phyloP scores from a whole-genome alignment of 2,888 invertebrate species.

The Luffia ferchaultella region DNA sequence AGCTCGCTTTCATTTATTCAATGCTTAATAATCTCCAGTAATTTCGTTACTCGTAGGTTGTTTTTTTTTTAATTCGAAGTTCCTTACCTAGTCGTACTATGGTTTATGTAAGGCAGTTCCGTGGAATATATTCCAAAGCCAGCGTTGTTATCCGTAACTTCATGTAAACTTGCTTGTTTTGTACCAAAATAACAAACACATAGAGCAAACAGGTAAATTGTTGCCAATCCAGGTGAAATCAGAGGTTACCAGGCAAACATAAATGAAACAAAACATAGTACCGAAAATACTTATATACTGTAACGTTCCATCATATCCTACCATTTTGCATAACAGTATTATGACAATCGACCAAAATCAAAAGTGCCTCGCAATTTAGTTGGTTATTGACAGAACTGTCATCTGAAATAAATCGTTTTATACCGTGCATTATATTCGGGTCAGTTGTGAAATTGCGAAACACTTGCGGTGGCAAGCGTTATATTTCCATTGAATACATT shows the following conservation, averaged over 20 bases:
- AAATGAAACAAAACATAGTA: background rate
- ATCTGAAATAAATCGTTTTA: background rate
- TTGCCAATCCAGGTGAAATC: background rate
- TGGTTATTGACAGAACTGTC: background rate
- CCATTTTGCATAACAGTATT: background rate
- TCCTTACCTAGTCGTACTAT: too few species aligned
- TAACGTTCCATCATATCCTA: background rate
- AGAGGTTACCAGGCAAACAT: background rate
- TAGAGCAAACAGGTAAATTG: background rate
- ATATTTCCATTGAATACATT: background rate
- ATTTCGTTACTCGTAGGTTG: too few species aligned
- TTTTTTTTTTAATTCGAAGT: too few species aligned
- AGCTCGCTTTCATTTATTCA: too few species aligned
- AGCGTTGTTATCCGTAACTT: background rate
- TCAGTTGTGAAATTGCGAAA: background rate
- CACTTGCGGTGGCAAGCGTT: background rate
- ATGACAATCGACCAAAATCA: background rate
- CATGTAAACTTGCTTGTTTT: background rate
- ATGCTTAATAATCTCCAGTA: too few species aligned
- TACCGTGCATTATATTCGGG: background rate
- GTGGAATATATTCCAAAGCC: too few species aligned
- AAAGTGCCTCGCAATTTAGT: background rate
- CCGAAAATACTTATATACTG: background rate
- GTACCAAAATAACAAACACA: background rate
- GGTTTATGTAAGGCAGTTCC: too few species aligned